Base-by-base conservation (phyloP, 2,113 vertebrate species). In the Solea solea region DNA sequence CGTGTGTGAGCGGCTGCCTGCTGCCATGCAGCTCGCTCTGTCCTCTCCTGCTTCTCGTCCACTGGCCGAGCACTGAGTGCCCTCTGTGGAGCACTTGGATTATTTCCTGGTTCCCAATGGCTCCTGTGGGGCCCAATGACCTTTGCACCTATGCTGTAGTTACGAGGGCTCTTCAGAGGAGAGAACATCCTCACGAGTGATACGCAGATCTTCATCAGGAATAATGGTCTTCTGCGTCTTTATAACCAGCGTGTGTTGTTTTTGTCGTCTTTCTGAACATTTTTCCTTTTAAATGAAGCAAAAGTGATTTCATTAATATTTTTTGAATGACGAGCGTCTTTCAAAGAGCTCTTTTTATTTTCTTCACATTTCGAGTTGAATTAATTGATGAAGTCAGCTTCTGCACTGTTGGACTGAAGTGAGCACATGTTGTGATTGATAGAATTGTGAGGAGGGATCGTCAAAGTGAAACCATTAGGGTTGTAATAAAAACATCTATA, bases 111-210 rank as follows among this genome's bases (percentile, higher is more conserved):
- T 46, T 77, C 67, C 49, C 34, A 53, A 90, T 83, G 76, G 64
- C 69, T 82, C 83, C 81, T 81, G 1, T 44, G 83, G 74, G 88
- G 62, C 70, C 66, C 46, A 7, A 25, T 79, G 87, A 91, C 88
- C 89, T 90, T 84, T 90, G 88, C 70, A 61, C 83, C 53, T 12
- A 74, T 27, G 48, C 62, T 78, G 52, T 62, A 64, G 74, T 86
- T 86, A 80, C 83, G 88, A 86, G 74, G 73, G 81, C 60, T 69
- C 84, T 85, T 86, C 78, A 82, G 77, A 78, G 72, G 51, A 62
- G 70, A 45, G 58, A 73, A 67, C 57, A 76, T 67, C 68, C 58
- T 77, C 42, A 5, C 62, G 76, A 74, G 74, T 78, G 71, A 79
- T 45, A 74, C 56, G 69, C 56, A 40, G 80, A 70, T 83, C 51